Conservation (phyloP, 92 coral and sea anemone species). For the Porites rus region DNA sequence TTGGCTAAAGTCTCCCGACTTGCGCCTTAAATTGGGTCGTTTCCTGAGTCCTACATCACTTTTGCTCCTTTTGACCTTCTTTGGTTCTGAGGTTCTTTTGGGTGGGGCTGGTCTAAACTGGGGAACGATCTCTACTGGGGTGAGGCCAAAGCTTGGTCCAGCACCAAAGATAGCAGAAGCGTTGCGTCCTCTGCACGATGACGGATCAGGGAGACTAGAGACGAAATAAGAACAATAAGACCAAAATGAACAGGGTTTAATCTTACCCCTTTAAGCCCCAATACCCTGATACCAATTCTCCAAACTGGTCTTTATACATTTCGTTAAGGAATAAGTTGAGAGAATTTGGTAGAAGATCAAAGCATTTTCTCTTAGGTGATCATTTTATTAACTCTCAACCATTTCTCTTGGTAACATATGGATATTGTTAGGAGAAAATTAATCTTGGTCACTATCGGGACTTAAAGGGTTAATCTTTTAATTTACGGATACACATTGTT, state of each 20-base stretch:
- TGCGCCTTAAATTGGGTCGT: constrained; percentile 69
- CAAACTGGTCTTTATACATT: no score
- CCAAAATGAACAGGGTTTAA: neutral
- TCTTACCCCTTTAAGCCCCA: neutral
- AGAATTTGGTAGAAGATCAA: no score
- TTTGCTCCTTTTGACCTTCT: constrained; percentile 74
- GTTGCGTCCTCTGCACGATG: constrained; percentile 80
- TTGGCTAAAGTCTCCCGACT: constrained; percentile 68
- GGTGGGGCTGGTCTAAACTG: constrained; percentile 74
- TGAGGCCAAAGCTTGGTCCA: constrained; percentile 79
- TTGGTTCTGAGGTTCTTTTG: constrained; percentile 59
- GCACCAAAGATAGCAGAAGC: constrained; percentile 96
- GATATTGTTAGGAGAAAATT: no score
- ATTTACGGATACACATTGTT: no score
- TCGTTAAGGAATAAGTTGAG: no score
- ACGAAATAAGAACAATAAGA: constrained; percentile 8
- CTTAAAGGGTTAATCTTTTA: no score
- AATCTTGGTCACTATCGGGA: no score
- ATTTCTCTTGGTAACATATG: no score
- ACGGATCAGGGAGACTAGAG: constrained; percentile 83
- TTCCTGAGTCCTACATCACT: constrained; percentile 86
- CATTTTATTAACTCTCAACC: no score
- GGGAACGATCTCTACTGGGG: constrained; percentile 68
- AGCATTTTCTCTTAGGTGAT: no score
- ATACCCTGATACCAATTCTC: no score